Evolutionary conservation across 2,888 invertebrate genomes (phyloP), one percentile per base, ranked within the genome.

Genomic region (Acleris sparsana): DNA sequence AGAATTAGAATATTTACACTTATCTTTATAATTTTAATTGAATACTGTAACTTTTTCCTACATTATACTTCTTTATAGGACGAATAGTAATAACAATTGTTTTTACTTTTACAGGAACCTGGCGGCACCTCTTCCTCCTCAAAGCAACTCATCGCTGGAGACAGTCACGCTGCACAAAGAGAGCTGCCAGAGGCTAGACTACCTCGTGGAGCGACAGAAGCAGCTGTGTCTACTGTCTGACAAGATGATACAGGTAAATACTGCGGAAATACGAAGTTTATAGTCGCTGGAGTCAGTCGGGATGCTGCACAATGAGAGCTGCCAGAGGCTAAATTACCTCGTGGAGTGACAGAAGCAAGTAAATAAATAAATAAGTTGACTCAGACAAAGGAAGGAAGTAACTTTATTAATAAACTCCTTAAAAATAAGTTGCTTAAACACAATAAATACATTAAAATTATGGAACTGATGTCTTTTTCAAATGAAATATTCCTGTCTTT

Each of bases 121-220:
- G 43, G 93, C 92, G 51, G 80, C 82, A 0, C 85, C 89, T 5
- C 76, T 70, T 1, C 76, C 0, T 39, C 13, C 39, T 79, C 76
- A 59, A 69, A 82, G 83, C 13, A 92, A 90, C 77, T 80, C 83
- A 11, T 86, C 90, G 0, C 49, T 86, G 68, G 92, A 92, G 64
- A 80, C 82, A 0, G 72, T 85, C 73, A 79, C 85, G 51, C 73
- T 93, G 61, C 95, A 94, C 82, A 94, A 94, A 80, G 95, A 95
- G 74, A 93, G 93, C 79, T 97, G 97, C 79, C 93, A 95, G 74
- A 94, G 95, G 73, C 87, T 96, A 72, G 94, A 94, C 72, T 96
- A 94, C 77, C 90, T 97, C 62, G 95, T 93, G 16, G 95, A 96
- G 69, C 93, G 94, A 75, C 97, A 97, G 86, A 96, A 96, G 78